Conservation (phyloP, 2,888 invertebrate species). For the Plebejus anna region DNA sequence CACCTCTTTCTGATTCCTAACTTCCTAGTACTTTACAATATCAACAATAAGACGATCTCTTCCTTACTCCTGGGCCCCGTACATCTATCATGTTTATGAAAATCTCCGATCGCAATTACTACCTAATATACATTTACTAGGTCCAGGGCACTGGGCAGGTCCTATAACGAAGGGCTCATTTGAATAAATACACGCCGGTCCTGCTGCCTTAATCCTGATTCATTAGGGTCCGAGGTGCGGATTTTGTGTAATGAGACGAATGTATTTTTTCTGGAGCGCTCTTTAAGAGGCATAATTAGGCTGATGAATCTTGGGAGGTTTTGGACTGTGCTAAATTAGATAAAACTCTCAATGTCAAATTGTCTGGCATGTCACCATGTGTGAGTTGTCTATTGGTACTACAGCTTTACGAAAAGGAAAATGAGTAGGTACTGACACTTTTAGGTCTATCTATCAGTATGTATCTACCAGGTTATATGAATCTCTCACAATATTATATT, state of each 20-base stretch:
- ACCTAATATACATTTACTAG: conserved; percentile 34
- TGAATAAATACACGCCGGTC: conserved; percentile 57
- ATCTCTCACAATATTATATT: too few relatives aligned
- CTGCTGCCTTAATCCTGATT: conserved; percentile 53
- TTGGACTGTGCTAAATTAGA: neutral
- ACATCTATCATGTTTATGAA: conserved; percentile 1
- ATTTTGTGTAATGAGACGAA: conserved; percentile 38
- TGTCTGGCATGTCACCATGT: neutral
- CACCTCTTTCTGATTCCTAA: neutral
- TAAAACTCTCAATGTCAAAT: neutral
- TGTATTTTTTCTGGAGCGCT: conserved; percentile 18
- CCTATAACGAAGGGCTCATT: conserved; percentile 60
- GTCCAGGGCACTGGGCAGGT: conserved; percentile 34
- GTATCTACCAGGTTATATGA: too few relatives aligned
- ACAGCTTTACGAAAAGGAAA: too few relatives aligned
- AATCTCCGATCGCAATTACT: conserved; percentile 2
- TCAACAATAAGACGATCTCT: neutral
- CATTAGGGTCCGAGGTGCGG: conserved; percentile 50
- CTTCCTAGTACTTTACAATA: too few relatives aligned
- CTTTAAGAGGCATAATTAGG: conserved; percentile 15
- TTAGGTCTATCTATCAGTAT: too few relatives aligned
- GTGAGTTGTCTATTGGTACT: neutral
- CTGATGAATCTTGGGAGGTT: conserved; percentile 4
- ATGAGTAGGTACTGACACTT: too few relatives aligned
- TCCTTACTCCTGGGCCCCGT: neutral